Evolutionary conservation across 2,888 invertebrate genomes (phyloP).

Genomic region (Allophyes oxyacanthae): DNA sequence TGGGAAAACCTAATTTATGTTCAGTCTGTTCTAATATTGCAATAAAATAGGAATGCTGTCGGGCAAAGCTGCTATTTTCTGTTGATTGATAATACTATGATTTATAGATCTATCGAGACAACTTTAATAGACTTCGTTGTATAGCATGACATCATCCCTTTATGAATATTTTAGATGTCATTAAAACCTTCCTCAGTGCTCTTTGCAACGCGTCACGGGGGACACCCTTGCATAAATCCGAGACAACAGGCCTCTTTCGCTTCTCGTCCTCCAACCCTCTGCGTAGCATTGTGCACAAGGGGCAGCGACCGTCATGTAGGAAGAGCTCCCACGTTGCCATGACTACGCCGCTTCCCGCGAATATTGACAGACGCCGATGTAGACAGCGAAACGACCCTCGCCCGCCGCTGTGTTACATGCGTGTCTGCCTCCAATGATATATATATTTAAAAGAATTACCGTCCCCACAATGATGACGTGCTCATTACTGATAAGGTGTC

Average conservation of each 20-base stretch:
- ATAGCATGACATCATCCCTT: constrained; percentile 33
- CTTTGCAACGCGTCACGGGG: constrained; percentile 50
- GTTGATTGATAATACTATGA: constrained; percentile 9
- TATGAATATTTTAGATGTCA: constrained; percentile 55
- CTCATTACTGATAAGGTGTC: constrained; percentile 81
- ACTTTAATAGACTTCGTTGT: constrained; percentile 17
- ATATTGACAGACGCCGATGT: constrained; percentile 81
- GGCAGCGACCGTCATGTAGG: constrained; percentile 78
- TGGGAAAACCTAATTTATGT: constrained; percentile 35
- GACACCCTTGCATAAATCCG: constrained; percentile 76
- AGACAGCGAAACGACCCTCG: constrained; percentile 66
- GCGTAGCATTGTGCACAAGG: constrained; percentile 76
- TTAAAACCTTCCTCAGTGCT: constrained; percentile 49
- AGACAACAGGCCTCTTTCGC: constrained; percentile 75
- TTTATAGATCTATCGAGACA: constrained; percentile 35
- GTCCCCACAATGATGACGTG: constrained; percentile 73
- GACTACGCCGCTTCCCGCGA: constrained; percentile 83
- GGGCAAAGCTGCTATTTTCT: background rate
- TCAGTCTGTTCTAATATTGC: background rate
- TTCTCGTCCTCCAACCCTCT: constrained; percentile 76
- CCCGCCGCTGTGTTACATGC: constrained; percentile 51
- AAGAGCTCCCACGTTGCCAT: constrained; percentile 82
- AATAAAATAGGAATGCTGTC: background rate
- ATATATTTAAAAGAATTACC: constrained; percentile 79
- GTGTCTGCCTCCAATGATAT: constrained; percentile 76